Percentiles rank a stretch among this genome's conserved stretches.
Conservation (phyloP, 1,140 invertebrate species). For the Cotesia vestalis region DNA sequence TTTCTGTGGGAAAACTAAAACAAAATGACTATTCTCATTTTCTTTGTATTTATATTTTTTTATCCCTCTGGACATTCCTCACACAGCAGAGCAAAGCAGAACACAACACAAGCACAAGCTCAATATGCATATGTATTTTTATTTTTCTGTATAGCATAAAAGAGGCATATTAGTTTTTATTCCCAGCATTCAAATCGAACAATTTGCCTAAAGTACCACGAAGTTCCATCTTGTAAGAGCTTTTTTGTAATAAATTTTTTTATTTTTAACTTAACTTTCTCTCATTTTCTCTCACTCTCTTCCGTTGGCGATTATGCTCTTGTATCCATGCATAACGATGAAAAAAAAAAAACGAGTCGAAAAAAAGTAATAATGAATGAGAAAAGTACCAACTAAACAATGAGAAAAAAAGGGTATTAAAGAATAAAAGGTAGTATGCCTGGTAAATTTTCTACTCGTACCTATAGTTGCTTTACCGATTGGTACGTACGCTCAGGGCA, state of each 20-base stretch:
- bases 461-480: background rate
- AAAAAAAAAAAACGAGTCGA: background rate
- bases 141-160: background rate
- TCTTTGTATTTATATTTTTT: too few species aligned
- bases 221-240: conserved; percentile 11
- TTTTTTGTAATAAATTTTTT: conserved; percentile 22
- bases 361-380: background rate
- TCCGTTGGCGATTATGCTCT: conserved; percentile 19
- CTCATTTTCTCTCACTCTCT: conserved; percentile 23
- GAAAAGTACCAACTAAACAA: background rate
- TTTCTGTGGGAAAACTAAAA: conserved; percentile 7
- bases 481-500: background rate
- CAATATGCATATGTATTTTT: too few species aligned
- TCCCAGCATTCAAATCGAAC: conserved; percentile 23
- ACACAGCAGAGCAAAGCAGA: background rate
- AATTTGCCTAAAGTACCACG: conserved; percentile 28
- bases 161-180: conserved; percentile 29
- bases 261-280: background rate
- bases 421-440: too few species aligned
- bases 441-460: background rate
- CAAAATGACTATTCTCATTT: conserved; percentile 17
- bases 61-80: too few species aligned
- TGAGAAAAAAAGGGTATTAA: background rate
- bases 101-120: too few species aligned
- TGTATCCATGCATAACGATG: background rate